These are phyloP conservation scores for Tetraodon nigroviridis DNA, from an alignment of 2,113 vertebrate species.

Conservation along the genomic window DNA sequence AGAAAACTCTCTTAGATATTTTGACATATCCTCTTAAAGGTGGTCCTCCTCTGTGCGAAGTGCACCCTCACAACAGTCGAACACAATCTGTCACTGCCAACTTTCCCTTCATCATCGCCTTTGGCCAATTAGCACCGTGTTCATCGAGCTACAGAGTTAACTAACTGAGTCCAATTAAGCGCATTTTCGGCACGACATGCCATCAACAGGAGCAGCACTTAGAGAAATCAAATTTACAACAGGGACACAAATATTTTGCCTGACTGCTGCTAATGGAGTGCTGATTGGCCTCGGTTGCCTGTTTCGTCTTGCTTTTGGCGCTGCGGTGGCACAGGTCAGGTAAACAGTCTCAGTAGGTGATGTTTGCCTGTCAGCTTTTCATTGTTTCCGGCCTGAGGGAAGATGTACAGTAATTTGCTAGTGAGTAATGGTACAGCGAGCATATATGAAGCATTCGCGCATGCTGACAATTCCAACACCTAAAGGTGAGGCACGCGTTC, in stretches of 20 bases:
- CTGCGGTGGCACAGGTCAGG: conserved; percentile 34
- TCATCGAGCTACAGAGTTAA: conserved; percentile 28
- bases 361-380: conserved; percentile 22
- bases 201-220: conserved; percentile 17
- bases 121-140: conserved; percentile 25
- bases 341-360: conserved; percentile 28
- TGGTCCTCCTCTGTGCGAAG: conserved; percentile 15
- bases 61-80: conserved; percentile 20
- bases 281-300: conserved; percentile 38
- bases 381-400: conserved; percentile 14
- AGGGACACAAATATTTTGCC: conserved; percentile 10
- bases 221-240: conserved; percentile 23
- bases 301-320: conserved; percentile 41
- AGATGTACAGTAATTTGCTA: conserved; percentile 5
- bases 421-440: background rate
- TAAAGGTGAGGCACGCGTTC: background rate
- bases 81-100: conserved; percentile 32
- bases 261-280: conserved; percentile 10
- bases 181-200: conserved; percentile 24
- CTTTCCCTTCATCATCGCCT: conserved; percentile 18
- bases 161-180: conserved; percentile 42
- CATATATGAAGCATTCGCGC: background rate
- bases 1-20: background rate
- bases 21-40: too few relatives aligned
- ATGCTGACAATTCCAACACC: background rate